phyloP scores from a whole-genome alignment of 1,140 invertebrate genomes.

The Lepidurus apus region DNA sequence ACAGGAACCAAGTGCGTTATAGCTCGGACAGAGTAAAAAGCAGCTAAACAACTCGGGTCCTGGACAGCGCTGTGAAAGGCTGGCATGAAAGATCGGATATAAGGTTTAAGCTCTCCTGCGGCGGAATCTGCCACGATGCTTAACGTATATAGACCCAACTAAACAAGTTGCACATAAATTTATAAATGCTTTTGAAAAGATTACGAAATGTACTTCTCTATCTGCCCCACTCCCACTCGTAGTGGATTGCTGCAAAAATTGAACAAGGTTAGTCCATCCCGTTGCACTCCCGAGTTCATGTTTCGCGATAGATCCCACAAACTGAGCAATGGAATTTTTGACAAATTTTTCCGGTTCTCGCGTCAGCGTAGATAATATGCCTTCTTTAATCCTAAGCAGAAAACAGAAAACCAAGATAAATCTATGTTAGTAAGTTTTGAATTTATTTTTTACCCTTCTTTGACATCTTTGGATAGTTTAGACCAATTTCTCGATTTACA shows the following conservation, averaged over 20 bases:
- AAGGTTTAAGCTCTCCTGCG: conserved; percentile 52
- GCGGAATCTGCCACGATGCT: conserved; percentile 58
- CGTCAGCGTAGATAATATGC: conserved; percentile 53
- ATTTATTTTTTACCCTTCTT: conserved; percentile 46
- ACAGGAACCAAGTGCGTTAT: conserved; percentile 56
- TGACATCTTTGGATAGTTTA: conserved; percentile 50
- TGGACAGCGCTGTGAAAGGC: conserved; percentile 53
- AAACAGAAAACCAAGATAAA: conserved; percentile 33
- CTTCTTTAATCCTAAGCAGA: conserved; percentile 53
- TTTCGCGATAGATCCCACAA: conserved; percentile 61
- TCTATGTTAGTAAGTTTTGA: neutral
- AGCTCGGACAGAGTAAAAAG: conserved; percentile 56
- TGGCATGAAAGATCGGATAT: conserved; percentile 50
- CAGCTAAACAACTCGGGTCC: conserved; percentile 49
- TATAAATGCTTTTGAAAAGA: conserved; percentile 11
- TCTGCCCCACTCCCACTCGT: conserved; percentile 51
- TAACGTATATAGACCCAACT: conserved; percentile 62
- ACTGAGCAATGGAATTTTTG: conserved; percentile 57
- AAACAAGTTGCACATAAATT: conserved; percentile 38
- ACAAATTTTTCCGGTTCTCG: conserved; percentile 57
- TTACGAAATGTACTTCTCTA: conserved; percentile 51
- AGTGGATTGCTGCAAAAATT: conserved; percentile 57
- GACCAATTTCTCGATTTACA: conserved; percentile 56
- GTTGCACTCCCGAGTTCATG: conserved; percentile 61
- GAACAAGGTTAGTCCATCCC: conserved; percentile 62